phyloP scores from a whole-genome alignment of 2,888 invertebrate species.

The Nomada ruficornis region DNA sequence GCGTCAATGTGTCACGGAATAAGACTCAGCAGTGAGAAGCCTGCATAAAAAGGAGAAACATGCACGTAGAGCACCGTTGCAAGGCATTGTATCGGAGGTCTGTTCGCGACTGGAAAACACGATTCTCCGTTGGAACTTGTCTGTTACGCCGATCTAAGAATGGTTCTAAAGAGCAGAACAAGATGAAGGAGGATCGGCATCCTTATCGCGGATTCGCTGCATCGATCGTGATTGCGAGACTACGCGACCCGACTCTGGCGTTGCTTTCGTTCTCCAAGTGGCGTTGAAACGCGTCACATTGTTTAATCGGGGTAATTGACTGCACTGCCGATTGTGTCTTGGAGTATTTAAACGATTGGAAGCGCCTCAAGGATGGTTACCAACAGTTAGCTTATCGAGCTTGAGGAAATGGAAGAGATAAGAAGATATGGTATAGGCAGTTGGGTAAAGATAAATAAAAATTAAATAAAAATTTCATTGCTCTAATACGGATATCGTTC shows the following conservation, averaged over 20 bases:
- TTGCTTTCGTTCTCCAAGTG: not conserved
- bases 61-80: conserved; percentile 35
- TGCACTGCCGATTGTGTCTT: not conserved
- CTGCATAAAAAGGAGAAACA: conserved; percentile 66
- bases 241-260: conserved; percentile 36
- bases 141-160: conserved; percentile 2
- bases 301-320: conserved; percentile 24
- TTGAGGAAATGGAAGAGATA: not conserved
- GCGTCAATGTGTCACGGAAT: not conserved
- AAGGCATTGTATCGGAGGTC: not conserved
- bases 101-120: conserved; percentile 26
- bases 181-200: conserved; percentile 17
- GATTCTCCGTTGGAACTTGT: not conserved
- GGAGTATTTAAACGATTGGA: not conserved
- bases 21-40: not conserved
- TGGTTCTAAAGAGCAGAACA: conserved; percentile 16
- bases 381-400: too few relatives aligned
- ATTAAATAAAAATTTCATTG: too few relatives aligned
- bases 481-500: too few relatives aligned
- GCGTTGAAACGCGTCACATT: conserved; percentile 2
- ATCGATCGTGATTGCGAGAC: conserved; percentile 22
- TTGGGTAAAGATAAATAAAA: too few relatives aligned
- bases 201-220: conserved; percentile 38
- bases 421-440: too few relatives aligned
- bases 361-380: not conserved